A percentile compares a stretch with the other conserved stretches of the same genome.
Evolutionary conservation across 1,140 invertebrate genomes (phyloP).

Genomic region (Harlomillsia oculata): DNA sequence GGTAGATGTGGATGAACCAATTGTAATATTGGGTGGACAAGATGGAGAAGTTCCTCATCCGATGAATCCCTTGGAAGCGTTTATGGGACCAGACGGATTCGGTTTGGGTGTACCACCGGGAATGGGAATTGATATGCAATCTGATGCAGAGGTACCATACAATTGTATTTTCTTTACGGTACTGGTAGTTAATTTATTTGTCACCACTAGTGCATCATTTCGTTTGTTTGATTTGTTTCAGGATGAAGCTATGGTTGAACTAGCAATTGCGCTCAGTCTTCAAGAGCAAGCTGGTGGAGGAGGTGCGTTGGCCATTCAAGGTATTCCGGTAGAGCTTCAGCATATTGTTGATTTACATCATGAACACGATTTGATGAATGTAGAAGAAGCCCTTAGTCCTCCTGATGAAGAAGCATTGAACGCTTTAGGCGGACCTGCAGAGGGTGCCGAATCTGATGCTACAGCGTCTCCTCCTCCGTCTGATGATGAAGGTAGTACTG

Average conservation of each 20-base stretch:
- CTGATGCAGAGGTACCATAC: constrained; percentile 84
- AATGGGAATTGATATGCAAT: constrained; percentile 75
- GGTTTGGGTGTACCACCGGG: constrained; percentile 46
- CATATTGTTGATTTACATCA: constrained; percentile 42
- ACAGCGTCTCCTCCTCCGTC: constrained; percentile 74
- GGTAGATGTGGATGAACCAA: constrained; percentile 34
- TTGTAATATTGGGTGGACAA: constrained; percentile 31
- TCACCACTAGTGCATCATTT: no score
- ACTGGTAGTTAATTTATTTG: no score
- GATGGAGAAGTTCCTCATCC: constrained; percentile 29
- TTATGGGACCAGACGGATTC: constrained; percentile 46
- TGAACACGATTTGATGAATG: constrained; percentile 36
- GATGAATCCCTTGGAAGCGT: constrained; percentile 55
- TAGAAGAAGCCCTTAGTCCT: constrained; percentile 31
- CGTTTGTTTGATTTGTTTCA: no score
- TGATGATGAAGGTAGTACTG: constrained; percentile 89
- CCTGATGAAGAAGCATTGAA: constrained; percentile 30
- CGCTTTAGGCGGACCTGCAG: constrained; percentile 13
- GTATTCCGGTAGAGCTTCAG: constrained; percentile 44
- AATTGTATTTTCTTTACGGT: no score
- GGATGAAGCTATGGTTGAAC: constrained; percentile 93
- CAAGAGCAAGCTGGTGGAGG: constrained; percentile 56
- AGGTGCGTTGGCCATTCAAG: constrained; percentile 45
- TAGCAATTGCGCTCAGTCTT: constrained; percentile 87
- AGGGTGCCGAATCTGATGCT: constrained; percentile 61